Base-by-base conservation (phyloP, 2,113 vertebrate species). In the Bombycilla garrulus region DNA sequence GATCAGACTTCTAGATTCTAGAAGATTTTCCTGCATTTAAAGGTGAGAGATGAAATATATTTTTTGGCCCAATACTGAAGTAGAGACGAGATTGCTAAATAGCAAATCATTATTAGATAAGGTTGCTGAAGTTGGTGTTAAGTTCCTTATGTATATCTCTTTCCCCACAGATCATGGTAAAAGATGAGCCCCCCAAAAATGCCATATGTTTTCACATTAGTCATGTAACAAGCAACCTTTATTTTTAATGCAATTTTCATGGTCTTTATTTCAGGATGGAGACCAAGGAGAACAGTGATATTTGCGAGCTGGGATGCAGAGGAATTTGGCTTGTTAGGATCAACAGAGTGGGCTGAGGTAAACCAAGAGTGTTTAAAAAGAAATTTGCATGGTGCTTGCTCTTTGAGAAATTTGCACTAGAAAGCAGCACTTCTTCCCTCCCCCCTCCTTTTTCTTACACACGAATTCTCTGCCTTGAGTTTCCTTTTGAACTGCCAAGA, bases 231-330 rank as follows among this genome's bases (percentile, higher is more conserved):
- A 70, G 14, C 26, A 38, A 18, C 50, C 25, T 50, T 17, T 81
- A 18, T 64, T 70, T 69, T 44, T 51, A 69, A 42, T 65, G 48
- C 1, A 47, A 0, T 79, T 83, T 51, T 73, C 18, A 11, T 62
- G 17, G 36, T 31, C 29, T 78, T 96, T 87, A 36, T 57, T 96
- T 57, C 94, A 99, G 99, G 99, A 12, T 99, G 99, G 99, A 98
- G 98, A 45, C 99, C 99, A 10, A 98, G 99, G 92, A 98, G 99
- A 97, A 99, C 99, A 15, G 96, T 99, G 64, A 95, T 99, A 79
- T 99, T 99, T 98, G 99, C 99, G 11, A 99, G 99, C 92, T 99
- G 99, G 99, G 99, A 99, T 97, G 99, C 99, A 53, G 99, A 99
- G 86, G 99, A 99, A 96, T 99, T 99, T 97, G 99, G 99, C 40